A percentile compares a stretch with the other conserved stretches of the same genome.
These are phyloP conservation scores for Pao palembangensis DNA, from an alignment of 2,113 vertebrate species.

Conservation along the genomic window DNA sequence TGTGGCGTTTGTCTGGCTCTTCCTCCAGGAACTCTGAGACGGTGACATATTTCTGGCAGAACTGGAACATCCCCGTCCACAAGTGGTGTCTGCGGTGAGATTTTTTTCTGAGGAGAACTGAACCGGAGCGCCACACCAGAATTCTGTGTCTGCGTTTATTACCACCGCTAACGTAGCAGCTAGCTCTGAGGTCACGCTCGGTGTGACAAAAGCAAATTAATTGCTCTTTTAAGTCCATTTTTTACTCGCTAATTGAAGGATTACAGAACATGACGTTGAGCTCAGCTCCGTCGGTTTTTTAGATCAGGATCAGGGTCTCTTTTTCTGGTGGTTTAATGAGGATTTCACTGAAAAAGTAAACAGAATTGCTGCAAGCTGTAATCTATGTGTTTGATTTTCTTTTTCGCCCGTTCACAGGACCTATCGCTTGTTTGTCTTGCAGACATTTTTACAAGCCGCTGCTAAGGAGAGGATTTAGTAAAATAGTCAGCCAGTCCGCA, in stretches of 20 bases:
- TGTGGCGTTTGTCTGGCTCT: slow-evolving; percentile 19
- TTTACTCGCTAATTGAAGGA: slow-evolving; percentile 1
- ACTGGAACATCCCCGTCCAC: slow-evolving; percentile 95
- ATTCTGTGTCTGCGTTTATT: slow-evolving; percentile 18
- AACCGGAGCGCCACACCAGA: slow-evolving; percentile 11
- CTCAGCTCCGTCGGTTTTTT: neutral
- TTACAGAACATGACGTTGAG: neutral
- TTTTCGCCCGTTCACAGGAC: too few relatives aligned
- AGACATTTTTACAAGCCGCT: slow-evolving; percentile 92
- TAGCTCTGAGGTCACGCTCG: slow-evolving; percentile 12
- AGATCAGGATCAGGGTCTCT: neutral
- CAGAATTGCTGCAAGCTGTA: too few relatives aligned
- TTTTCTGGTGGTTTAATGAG: too few relatives aligned
- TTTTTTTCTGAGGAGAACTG: slow-evolving; percentile 30
- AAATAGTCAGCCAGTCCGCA: slow-evolving; percentile 75
- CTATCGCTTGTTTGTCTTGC: slow-evolving; percentile 12
- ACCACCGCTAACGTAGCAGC: slow-evolving; percentile 12
- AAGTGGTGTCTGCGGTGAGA: slow-evolving; percentile 91
- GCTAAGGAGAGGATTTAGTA: slow-evolving; percentile 77
- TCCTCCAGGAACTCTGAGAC: slow-evolving; percentile 85
- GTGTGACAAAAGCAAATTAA: slow-evolving; percentile 25
- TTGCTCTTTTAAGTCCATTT: slow-evolving; percentile 7
- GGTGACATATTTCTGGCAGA: slow-evolving; percentile 91
- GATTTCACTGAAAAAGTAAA: too few relatives aligned
- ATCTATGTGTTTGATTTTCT: too few relatives aligned